A percentile compares a stretch with the other conserved stretches of the same genome.
Conservation (phyloP, 2,797 vertebrate species). For the Fringilla coelebs region DNA sequence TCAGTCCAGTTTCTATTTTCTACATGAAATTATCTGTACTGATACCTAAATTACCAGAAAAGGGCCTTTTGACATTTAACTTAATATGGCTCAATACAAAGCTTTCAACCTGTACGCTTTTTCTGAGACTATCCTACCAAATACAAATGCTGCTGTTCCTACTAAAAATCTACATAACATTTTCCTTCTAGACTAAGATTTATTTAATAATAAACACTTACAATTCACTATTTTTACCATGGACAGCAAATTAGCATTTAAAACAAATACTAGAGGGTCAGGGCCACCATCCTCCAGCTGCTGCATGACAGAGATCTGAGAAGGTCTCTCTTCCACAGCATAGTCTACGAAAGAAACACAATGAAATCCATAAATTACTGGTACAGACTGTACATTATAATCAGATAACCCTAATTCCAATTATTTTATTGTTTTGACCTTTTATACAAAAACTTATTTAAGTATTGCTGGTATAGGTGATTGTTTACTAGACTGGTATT, state of each 20-base stretch:
- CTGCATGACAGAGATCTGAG: conserved; percentile 94
- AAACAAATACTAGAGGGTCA: conserved; percentile 96
- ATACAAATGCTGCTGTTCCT: conserved; percentile 10
- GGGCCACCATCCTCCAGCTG: conserved; percentile 93
- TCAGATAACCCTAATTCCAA: not conserved
- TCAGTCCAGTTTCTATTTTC: not conserved
- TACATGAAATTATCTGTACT: not conserved
- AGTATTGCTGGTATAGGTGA: not conserved
- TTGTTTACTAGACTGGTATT: not conserved
- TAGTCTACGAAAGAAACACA: conserved; percentile 82
- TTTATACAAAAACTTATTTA: not conserved
- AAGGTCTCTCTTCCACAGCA: conserved; percentile 94
- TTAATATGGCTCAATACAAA: not conserved
- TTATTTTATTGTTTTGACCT: not conserved
- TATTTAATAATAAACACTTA: conserved; percentile 77
- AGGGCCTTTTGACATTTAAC: not conserved
- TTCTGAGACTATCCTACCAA: not conserved
- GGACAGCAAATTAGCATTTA: conserved; percentile 96
- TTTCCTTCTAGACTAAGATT: not conserved
- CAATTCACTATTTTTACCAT: conserved; percentile 99
- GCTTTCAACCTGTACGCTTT: not conserved
- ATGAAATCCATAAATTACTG: not conserved
- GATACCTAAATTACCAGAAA: not conserved
- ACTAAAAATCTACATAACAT: not conserved
- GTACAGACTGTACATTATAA: not conserved